Evolutionary conservation across 2,888 invertebrate species (phyloP).

Genomic region (Idaea aversata): DNA sequence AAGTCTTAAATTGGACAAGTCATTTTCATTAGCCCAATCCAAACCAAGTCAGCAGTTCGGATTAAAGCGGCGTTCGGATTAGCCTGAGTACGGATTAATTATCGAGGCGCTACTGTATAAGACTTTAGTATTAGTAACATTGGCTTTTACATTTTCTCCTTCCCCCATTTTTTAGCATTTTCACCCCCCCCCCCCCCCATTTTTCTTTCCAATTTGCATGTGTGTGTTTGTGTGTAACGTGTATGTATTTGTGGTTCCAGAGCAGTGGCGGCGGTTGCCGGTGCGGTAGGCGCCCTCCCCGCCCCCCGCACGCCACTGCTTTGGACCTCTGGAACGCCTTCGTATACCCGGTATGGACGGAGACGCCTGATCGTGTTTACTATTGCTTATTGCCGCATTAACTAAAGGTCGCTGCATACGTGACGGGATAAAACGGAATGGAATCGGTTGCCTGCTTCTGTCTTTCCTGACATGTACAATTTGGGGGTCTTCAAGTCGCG

Average conservation of each 20-base stretch:
- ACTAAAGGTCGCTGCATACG: neutral
- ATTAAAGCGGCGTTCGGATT: no score
- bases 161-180: slow-evolving; percentile 7
- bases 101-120: no score
- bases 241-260: slow-evolving; percentile 80
- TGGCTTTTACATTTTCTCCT: neutral
- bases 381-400: slow-evolving; percentile 4
- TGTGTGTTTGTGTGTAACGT: slow-evolving; percentile 60
- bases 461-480: no score
- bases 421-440: no score
- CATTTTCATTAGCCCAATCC: no score
- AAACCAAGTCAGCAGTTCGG: no score
- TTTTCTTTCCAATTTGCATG: slow-evolving; percentile 12
- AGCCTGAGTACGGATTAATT: no score
- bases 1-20: no score
- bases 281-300: slow-evolving; percentile 81
- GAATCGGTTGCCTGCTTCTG: no score
- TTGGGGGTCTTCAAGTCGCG: no score
- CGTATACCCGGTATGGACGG: slow-evolving; percentile 83
- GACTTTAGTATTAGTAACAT: neutral
- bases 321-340: slow-evolving; percentile 84
- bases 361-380: slow-evolving; percentile 4
- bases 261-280: slow-evolving; percentile 81
- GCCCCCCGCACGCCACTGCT: slow-evolving; percentile 86
- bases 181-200: slow-evolving; percentile 9